Evolutionary conservation across 2,113 vertebrate species (phyloP).

Genomic region (Apeltes quadracus): DNA sequence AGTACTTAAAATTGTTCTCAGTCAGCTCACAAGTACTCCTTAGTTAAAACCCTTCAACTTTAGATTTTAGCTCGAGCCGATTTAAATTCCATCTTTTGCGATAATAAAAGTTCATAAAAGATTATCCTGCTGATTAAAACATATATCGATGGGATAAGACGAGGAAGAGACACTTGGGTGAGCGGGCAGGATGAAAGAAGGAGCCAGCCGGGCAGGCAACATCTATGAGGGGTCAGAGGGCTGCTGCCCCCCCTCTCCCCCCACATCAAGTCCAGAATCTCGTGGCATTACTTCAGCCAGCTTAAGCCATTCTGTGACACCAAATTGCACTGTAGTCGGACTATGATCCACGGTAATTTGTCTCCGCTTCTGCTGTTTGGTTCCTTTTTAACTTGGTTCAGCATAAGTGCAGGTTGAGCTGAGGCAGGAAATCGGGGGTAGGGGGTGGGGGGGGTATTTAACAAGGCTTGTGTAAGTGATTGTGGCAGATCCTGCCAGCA

Average conservation of each 20-base stretch:
- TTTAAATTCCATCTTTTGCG: too few species aligned
- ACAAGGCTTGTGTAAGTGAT: constrained; percentile 81
- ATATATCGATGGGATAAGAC: constrained; percentile 2
- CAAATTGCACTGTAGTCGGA: constrained; percentile 51
- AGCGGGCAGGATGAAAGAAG: constrained; percentile 68
- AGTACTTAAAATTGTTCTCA: too few species aligned
- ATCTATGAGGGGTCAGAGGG: constrained; percentile 11
- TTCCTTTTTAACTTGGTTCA: constrained; percentile 52
- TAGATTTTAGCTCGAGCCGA: too few species aligned
- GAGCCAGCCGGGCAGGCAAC: constrained; percentile 42
- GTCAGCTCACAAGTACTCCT: too few species aligned
- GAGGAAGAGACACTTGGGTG: constrained; percentile 35
- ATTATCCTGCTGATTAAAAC: too few species aligned
- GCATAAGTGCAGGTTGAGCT: constrained; percentile 49
- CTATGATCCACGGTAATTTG: constrained; percentile 56
- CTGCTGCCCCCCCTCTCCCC: constrained; percentile 22
- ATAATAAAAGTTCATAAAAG: too few species aligned
- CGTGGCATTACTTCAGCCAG: constrained; percentile 66
- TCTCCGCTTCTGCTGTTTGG: constrained; percentile 50
- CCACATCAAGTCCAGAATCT: constrained; percentile 30
- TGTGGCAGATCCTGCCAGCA: constrained; percentile 81
- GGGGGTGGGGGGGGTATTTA: constrained; percentile 72
- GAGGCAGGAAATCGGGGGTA: constrained; percentile 70
- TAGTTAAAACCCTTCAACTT: too few species aligned
- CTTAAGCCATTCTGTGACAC: constrained; percentile 60